Evolutionary conservation across 2,888 invertebrate genomes (phyloP), one percentile per base, ranked within the genome.

Genomic region (Prionchulus punctatus): DNA sequence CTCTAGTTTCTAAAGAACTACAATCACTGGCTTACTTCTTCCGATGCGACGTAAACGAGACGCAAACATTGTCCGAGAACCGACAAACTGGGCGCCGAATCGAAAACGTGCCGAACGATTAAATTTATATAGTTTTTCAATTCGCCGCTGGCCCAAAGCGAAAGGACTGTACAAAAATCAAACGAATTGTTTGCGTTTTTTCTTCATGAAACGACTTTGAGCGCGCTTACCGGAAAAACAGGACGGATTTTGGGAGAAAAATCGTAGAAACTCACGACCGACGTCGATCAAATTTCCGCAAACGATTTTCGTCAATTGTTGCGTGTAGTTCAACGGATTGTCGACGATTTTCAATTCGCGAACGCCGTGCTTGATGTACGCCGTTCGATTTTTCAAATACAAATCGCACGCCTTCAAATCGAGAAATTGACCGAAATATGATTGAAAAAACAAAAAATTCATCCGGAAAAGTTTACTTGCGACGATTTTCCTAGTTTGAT

Each of bases 231-330:
- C 82, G 62, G 84, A 83, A 52, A 81, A 80, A 67, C 84, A 84
- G 30, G 80, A 80, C 27, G 81, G 78, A 55, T 81, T 83, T 64
- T 83, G 79, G 51, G 85, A 83, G 72, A 92, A 92, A 45, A 88
- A 83, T 63, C 82, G 80, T 47, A 81, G 74, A 70, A 86, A 86
- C 71, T 86, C 86, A 58, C 78, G 78, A 1, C 81, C 79, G 28
- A 84, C 84, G 71, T 84, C 83, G 59, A 79, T 79, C 64, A 89
- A 79, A 69, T 84, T 84, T 63, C 83, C 82, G 70, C 88, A 88
- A 68, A 87, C 86, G 23, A 86, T 83, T 62, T 83, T 82, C 27
- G 85, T 83, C 58, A 88, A 79, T 72, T 85, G 82, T 65, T 82
- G 80, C 30, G 87, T 82, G 65, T 88, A 89, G 61, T 81, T 79